phyloP scores from a whole-genome alignment of 2,113 vertebrate species.

The Furnarius figulus region DNA sequence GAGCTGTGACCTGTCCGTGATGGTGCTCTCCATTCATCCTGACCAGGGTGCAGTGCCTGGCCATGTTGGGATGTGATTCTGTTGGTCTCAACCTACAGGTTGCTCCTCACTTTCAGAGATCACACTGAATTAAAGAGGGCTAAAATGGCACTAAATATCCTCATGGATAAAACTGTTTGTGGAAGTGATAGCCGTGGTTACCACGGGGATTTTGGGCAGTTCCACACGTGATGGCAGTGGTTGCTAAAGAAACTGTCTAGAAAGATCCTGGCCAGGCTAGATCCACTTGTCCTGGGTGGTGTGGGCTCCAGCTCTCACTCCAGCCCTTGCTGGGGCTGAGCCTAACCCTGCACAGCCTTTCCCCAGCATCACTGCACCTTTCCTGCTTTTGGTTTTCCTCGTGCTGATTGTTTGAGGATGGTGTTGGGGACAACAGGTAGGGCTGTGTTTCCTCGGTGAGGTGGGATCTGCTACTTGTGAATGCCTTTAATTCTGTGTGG shows the following conservation, averaged over 20 bases:
- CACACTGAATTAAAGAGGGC: neutral
- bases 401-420: neutral
- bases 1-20: neutral
- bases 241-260: neutral
- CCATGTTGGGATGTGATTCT: fast-evolving
- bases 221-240: neutral
- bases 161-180: neutral
- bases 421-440: neutral
- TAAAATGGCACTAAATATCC: neutral
- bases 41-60: neutral
- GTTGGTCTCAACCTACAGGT: fast-evolving
- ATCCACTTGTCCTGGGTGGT: neutral
- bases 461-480: neutral
- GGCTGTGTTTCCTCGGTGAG: neutral
- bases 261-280: fast-evolving
- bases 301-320: neutral
- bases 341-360: neutral
- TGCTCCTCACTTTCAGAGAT: neutral
- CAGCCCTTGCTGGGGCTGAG: neutral
- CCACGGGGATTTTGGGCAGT: neutral
- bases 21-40: neutral
- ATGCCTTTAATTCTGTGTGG: slow-evolving; percentile 9
- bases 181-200: neutral
- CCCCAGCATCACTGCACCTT: neutral
- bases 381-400: neutral